These are phyloP conservation scores for Pollenia amentaria DNA, from an alignment of 2,888 invertebrate genomes.

Conservation along the genomic window DNA sequence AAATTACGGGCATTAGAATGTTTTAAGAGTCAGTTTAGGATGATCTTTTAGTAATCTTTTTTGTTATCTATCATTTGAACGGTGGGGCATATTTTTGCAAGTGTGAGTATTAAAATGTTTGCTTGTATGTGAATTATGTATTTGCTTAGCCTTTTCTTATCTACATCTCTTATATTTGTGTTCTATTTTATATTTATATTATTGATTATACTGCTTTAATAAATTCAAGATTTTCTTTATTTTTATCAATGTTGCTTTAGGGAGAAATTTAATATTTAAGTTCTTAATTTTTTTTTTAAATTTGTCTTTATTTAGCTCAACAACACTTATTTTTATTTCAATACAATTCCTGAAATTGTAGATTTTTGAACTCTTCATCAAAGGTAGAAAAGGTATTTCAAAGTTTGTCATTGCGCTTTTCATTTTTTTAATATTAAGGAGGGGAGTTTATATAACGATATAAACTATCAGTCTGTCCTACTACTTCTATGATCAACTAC, in stretches of 20 bases:
- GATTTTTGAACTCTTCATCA: too few relatives aligned
- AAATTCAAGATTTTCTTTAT: constrained; percentile 6
- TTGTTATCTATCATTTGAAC: too few relatives aligned
- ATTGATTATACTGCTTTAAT: constrained; percentile 40
- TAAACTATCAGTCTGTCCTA: too few relatives aligned
- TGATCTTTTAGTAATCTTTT: too few relatives aligned
- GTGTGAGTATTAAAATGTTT: not conserved
- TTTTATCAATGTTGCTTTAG: constrained; percentile 48
- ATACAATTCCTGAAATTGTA: constrained; percentile 3
- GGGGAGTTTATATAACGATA: too few relatives aligned
- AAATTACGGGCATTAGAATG: too few relatives aligned
- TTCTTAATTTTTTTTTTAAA: not conserved
- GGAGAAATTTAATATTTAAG: constrained; percentile 53
- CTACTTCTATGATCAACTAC: too few relatives aligned
- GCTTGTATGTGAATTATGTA: not conserved
- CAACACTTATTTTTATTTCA: not conserved
- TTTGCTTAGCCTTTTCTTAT: constrained; percentile 6
- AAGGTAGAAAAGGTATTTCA: too few relatives aligned
- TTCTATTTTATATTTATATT: not conserved
- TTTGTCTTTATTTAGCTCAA: not conserved
- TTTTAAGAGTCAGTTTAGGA: too few relatives aligned
- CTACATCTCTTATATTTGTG: not conserved
- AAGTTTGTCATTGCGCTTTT: too few relatives aligned
- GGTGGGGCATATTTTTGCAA: too few relatives aligned
- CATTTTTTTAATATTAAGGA: too few relatives aligned